Base-by-base conservation (phyloP, 2,888 invertebrate genomes). In the Aspidiotus destructor region DNA sequence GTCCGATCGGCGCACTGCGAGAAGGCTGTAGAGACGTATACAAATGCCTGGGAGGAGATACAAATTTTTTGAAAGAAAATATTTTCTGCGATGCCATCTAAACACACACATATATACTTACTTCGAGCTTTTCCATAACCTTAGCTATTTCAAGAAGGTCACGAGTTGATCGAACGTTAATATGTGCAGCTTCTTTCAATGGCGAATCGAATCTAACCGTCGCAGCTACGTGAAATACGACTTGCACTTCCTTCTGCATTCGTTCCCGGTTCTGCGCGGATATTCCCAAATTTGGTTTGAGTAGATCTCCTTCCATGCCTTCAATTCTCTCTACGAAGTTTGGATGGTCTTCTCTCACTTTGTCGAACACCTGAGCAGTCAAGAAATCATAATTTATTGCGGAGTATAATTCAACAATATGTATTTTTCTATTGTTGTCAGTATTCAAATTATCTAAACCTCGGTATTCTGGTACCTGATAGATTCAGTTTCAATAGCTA, bases 121-220 rank as follows among this genome's bases (percentile, higher is more conserved):
- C 89, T 78, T 86, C 84, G 73, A 92, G 81, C 70, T 86, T 82
- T 69, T 81, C 80, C 75, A 92, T 88, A 62, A 84, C 79, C 72
- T 84, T 81, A 70, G 87, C 83, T 8, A 93, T 79, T 52, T 86
- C 83, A 9, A 92, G 75, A 8, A 91, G 81, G 54, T 87, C 84
- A 72, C 84, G 83, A 0, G 89, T 87, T 0, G 87, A 90, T 40
- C 83, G 79, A 2, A 92, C 86, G 76, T 92, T 92, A 74, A 89
- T 88, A 53, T 83, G 82, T 41, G 90, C 82, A 0, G 92, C 88
- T 3, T 85, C 78, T 75, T 86, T 83, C 0, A 93, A 79, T 54
- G 85, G 85, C 75, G 92, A 92, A 76, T 92, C 89, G 74, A 93
- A 93, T 74, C 86, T 84, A 7, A 95, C 90, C 0, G 94, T 95